Conservation (phyloP, 2,113 vertebrate genomes). For the Dromiciops gliroides region DNA sequence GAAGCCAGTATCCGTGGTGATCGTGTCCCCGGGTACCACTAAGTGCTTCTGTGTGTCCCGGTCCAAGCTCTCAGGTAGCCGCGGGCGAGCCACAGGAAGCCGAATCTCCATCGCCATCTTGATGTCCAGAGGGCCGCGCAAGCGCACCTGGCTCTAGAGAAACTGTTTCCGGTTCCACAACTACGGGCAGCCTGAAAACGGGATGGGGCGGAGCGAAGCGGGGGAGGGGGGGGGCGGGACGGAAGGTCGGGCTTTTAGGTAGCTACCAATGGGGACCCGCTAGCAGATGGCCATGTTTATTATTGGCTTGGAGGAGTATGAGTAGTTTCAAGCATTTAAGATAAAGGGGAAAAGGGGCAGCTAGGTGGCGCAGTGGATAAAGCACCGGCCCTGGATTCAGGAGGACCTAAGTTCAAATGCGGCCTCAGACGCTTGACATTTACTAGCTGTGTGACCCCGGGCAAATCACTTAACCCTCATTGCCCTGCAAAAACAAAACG, state of each 20-base stretch:
- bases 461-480: too few species aligned
- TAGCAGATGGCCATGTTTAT: slow-evolving; percentile 36
- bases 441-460: too few species aligned
- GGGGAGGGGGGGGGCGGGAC: not conserved
- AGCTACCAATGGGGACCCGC: slow-evolving; percentile 39
- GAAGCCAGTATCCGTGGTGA: slow-evolving; percentile 95
- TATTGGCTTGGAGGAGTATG: slow-evolving; percentile 29
- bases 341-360: rapidly evolving
- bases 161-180: rapidly evolving
- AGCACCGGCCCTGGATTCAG: too few species aligned
- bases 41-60: slow-evolving; percentile 85
- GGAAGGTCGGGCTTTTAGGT: not conserved
- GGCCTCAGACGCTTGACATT: too few species aligned
- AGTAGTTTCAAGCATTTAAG: not conserved
- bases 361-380: too few species aligned
- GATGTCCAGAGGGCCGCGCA: slow-evolving; percentile 34
- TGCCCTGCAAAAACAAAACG: too few species aligned
- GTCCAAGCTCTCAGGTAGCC: slow-evolving; percentile 47
- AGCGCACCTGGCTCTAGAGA: not conserved
- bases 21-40: slow-evolving; percentile 95
- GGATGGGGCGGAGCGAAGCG: not conserved
- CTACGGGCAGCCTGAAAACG: rapidly evolving
- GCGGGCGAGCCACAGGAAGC: slow-evolving; percentile 84
- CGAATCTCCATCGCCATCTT: slow-evolving; percentile 93
- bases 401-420: too few species aligned